A percentile compares a stretch with the other conserved stretches of the same genome.
Evolutionary conservation across 1,140 invertebrate species (phyloP).

Genomic region (Popillia japonica): DNA sequence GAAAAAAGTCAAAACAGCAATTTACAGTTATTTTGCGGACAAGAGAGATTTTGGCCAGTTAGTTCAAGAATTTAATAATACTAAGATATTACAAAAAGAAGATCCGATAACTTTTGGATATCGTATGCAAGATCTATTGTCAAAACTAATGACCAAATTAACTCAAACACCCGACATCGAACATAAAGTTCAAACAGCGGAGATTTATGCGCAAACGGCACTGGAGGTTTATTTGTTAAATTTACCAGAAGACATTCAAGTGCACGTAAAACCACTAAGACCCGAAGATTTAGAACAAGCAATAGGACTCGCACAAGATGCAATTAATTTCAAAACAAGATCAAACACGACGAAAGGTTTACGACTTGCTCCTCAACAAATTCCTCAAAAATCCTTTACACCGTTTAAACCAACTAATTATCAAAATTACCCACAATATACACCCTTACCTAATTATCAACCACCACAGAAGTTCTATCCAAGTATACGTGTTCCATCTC

Average conservation of each 20-base stretch:
- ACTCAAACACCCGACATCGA: neutral
- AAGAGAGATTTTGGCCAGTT: slow-evolving; percentile 29
- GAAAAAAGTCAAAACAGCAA: neutral
- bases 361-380: neutral
- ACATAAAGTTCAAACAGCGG: neutral
- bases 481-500: neutral
- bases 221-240: slow-evolving; percentile 22
- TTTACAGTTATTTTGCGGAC: slow-evolving; percentile 27
- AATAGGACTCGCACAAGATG: slow-evolving; percentile 20
- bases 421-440: neutral
- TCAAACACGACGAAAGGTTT: neutral
- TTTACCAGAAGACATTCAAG: slow-evolving; percentile 23
- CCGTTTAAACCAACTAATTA: neutral
- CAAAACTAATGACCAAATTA: slow-evolving; percentile 18
- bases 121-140: slow-evolving; percentile 7
- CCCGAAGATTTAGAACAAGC: slow-evolving; percentile 19
- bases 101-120: neutral
- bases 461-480: neutral
- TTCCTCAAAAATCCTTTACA: neutral
- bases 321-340: neutral
- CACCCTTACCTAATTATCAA: no score
- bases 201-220: no score
- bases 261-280: neutral
- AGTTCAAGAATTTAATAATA: slow-evolving; percentile 28
- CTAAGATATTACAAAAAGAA: neutral